Conservation (phyloP, 2,797 vertebrate genomes). For the Semaprochilodus insignis region DNA sequence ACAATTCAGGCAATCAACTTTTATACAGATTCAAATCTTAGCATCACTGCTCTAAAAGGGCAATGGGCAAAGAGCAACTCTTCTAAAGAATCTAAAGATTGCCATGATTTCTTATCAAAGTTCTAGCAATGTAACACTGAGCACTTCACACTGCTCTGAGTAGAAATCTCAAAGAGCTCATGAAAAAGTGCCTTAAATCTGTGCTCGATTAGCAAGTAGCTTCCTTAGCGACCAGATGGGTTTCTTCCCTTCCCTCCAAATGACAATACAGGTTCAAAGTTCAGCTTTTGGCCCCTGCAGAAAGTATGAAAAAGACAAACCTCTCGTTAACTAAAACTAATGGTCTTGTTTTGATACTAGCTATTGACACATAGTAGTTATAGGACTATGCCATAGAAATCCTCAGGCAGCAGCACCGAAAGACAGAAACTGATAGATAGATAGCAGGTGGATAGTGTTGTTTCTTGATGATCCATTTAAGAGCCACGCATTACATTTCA, state of each 20-base stretch:
- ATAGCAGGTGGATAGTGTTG: neutral
- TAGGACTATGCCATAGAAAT: neutral
- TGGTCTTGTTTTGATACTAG: neutral
- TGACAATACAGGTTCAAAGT: neutral
- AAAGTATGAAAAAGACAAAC: neutral
- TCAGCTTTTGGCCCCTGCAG: neutral
- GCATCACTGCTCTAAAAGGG: no score
- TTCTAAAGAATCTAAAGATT: neutral
- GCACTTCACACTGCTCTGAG: neutral
- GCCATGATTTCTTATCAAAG: conserved; percentile 13
- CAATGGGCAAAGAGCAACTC: neutral
- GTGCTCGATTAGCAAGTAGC: neutral
- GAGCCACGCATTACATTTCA: neutral
- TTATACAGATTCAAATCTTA: no score
- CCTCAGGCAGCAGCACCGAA: neutral
- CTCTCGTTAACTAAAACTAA: neutral
- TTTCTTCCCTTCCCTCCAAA: neutral
- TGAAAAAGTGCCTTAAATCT: neutral
- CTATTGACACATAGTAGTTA: neutral
- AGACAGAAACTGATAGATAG: neutral
- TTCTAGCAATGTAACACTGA: neutral
- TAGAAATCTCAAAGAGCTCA: neutral
- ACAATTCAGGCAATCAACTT: no score
- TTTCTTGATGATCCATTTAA: neutral
- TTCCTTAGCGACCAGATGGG: neutral